Conservation (phyloP, 2,113 vertebrate genomes). For the Baryphthengus martii region DNA sequence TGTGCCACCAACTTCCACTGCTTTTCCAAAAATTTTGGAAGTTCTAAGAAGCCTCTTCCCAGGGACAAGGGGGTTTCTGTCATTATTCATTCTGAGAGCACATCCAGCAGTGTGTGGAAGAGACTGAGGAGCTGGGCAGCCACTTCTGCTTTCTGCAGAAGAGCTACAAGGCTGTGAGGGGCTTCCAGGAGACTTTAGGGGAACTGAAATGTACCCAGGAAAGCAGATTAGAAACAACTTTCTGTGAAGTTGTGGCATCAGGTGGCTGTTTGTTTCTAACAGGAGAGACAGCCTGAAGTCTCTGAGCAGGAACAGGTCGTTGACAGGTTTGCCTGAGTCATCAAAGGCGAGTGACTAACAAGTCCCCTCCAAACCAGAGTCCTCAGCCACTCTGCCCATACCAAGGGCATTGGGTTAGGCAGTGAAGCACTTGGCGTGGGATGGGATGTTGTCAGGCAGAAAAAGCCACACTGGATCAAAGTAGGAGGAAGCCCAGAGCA, state of each 20-base stretch:
- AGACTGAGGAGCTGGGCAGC: rapidly evolving
- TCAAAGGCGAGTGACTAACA: neutral
- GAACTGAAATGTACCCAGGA: neutral
- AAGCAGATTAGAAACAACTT: neutral
- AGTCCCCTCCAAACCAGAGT: neutral
- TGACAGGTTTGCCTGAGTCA: rapidly evolving
- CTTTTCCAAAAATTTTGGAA: neutral
- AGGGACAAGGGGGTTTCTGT: neutral
- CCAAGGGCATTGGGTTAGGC: neutral
- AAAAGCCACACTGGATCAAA: rapidly evolving
- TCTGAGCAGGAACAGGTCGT: neutral
- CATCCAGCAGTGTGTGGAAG: rapidly evolving
- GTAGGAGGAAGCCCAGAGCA: neutral
- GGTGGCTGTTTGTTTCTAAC: neutral
- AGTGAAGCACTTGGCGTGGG: neutral
- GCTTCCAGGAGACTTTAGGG: neutral
- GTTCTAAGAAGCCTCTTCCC: neutral
- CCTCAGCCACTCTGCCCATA: neutral
- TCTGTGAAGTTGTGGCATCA: too few species aligned
- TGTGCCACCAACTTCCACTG: rapidly evolving
- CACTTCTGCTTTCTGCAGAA: neutral
- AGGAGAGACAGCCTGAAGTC: neutral
- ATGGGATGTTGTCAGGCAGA: neutral
- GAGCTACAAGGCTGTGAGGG: rapidly evolving
- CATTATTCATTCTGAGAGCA: rapidly evolving